phyloP scores from a whole-genome alignment of 2,888 invertebrate species.

The Spicauda simplicius region DNA sequence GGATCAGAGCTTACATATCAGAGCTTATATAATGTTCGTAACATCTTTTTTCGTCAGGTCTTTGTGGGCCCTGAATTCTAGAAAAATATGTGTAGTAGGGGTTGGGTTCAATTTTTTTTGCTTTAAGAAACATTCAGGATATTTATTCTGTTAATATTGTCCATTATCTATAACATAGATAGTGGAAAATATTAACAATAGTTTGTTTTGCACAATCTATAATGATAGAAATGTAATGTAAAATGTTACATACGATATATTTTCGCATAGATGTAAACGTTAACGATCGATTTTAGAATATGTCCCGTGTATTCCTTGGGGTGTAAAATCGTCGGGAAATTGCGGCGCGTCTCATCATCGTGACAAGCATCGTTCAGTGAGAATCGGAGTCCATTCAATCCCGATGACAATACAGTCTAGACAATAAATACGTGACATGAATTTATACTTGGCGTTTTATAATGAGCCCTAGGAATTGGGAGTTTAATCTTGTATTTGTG shows the following conservation, averaged over 20 bases:
- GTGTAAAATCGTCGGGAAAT: conserved; percentile 35
- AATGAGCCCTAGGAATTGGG: not conserved
- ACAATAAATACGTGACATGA: conserved; percentile 1
- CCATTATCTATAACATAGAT: no score
- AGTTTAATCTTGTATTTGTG: not conserved
- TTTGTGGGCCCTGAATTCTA: no score
- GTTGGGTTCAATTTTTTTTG: no score
- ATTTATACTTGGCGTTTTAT: not conserved
- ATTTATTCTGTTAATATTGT: no score
- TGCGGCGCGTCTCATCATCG: conserved; percentile 28
- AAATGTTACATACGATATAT: not conserved
- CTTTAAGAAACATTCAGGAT: no score
- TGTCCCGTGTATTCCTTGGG: not conserved
- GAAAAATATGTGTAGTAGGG: no score
- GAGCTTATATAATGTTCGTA: no score
- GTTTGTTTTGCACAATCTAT: no score
- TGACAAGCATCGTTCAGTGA: conserved; percentile 36
- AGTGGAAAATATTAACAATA: no score
- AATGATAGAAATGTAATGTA: no score
- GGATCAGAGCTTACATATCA: no score
- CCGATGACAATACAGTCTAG: not conserved
- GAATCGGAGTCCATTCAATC: conserved; percentile 17
- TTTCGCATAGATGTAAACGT: not conserved
- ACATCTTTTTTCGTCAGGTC: no score
- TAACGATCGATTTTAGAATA: not conserved